These are phyloP conservation scores for Labeo catla DNA, from an alignment of 2,113 vertebrate genomes.

Conservation along the genomic window DNA sequence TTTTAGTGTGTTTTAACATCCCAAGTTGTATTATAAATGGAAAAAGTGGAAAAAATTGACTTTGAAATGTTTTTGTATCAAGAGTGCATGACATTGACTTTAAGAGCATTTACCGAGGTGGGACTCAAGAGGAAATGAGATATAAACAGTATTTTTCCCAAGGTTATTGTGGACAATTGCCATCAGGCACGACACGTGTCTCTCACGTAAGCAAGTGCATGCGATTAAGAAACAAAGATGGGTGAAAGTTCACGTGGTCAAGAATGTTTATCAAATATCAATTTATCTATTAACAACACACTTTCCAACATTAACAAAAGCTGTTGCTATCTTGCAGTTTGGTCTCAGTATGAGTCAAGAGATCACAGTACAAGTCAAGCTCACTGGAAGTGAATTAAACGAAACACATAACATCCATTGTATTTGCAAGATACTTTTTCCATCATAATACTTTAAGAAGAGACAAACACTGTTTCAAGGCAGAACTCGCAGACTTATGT, in stretches of 20 bases:
- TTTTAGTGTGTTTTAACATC: background rate
- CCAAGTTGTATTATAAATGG: background rate
- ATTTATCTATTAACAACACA: slow-evolving; percentile 28
- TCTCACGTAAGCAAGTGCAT: background rate
- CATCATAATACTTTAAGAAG: slow-evolving; percentile 20
- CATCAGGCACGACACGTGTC: background rate
- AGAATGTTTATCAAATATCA: slow-evolving; percentile 41
- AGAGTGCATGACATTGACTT: background rate
- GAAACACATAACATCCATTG: slow-evolving; percentile 26
- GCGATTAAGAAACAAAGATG: background rate
- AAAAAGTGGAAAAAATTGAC: background rate
- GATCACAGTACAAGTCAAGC: background rate
- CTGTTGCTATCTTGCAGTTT: slow-evolving; percentile 12
- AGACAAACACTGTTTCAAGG: slow-evolving; percentile 25
- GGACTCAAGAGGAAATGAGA: slow-evolving; percentile 31
- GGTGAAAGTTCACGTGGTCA: slow-evolving; percentile 24
- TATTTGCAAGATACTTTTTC: background rate
- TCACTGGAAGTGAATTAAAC: slow-evolving; percentile 25
- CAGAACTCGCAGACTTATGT: background rate
- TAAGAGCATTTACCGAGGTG: background rate
- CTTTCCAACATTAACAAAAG: slow-evolving; percentile 46
- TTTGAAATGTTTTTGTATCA: background rate
- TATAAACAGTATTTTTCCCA: slow-evolving; percentile 21
- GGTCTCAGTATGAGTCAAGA: background rate
- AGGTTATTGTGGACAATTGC: background rate